Evolutionary conservation across 2,888 invertebrate genomes (phyloP).

Genomic region (Arenicola marina): DNA sequence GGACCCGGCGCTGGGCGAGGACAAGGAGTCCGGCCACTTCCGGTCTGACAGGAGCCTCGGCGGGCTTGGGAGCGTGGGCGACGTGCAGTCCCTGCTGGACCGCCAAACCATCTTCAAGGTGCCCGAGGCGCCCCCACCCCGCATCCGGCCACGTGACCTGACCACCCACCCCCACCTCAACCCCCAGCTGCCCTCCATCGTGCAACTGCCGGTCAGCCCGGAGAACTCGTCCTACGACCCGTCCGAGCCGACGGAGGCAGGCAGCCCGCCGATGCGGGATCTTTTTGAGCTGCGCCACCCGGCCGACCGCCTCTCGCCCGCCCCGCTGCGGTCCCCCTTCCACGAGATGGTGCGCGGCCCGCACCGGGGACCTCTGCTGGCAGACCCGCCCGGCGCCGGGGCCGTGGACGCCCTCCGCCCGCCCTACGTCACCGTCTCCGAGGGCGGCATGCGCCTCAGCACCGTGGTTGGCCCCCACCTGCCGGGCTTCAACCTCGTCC

Average conservation of each 20-base stretch:
- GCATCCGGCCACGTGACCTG: neutral
- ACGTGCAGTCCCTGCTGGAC: no score
- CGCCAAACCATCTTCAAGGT: neutral
- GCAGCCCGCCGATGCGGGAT: neutral
- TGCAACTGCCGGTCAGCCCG: neutral
- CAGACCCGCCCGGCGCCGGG: neutral
- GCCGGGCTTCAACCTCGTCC: conserved; percentile 5
- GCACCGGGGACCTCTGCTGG: neutral
- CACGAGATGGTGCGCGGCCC: neutral
- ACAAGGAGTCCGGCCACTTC: no score
- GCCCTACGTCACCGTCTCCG: conserved; percentile 1
- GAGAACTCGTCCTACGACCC: conserved; percentile 3
- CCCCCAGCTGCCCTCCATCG: neutral
- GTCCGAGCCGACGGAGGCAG: neutral
- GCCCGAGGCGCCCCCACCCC: conserved; percentile 3
- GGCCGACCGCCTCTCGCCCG: neutral
- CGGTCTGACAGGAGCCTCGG: no score
- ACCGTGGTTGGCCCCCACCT: neutral
- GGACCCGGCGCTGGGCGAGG: no score
- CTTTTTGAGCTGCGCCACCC: neutral
- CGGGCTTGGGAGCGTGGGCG: no score
- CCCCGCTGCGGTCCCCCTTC: neutral
- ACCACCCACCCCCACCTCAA: neutral
- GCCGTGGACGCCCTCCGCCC: neutral
- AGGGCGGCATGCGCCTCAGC: neutral